These are phyloP conservation scores for Notospermus geniculatus DNA, from an alignment of 1,140 invertebrate genomes.

Conservation along the genomic window DNA sequence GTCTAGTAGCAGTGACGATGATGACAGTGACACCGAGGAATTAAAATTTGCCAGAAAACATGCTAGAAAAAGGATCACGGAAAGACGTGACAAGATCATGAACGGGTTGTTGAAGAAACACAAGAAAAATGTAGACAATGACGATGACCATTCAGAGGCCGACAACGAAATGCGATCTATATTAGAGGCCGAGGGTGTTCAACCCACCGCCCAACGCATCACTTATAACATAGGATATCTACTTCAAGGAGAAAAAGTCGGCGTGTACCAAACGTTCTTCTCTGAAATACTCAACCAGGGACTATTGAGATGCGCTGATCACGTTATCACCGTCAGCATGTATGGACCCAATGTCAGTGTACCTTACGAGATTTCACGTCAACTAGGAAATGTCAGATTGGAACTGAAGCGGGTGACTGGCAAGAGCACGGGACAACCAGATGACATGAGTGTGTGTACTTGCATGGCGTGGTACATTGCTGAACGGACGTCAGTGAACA, in stretches of 20 bases:
- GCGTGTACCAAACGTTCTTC: neutral
- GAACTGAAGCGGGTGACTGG: neutral
- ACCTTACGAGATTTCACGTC: neutral
- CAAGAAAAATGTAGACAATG: neutral
- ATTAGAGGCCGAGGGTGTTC: neutral
- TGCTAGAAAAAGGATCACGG: too few relatives aligned
- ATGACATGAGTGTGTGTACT: conserved; percentile 7
- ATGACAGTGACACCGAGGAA: neutral
- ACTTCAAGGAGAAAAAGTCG: conserved; percentile 5
- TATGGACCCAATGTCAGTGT: neutral
- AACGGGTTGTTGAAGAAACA: too few relatives aligned
- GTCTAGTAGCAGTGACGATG: neutral
- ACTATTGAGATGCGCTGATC: neutral
- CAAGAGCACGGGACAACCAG: neutral
- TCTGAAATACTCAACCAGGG: neutral
- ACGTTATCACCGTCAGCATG: conserved; percentile 2
- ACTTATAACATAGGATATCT: conserved; percentile 1
- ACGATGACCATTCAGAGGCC: neutral
- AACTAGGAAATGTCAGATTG: neutral
- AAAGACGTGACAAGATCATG: too few relatives aligned
- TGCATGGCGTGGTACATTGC: neutral
- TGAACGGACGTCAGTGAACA: neutral
- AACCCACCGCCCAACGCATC: neutral
- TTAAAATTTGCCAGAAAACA: neutral
- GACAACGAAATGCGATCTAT: neutral